These are phyloP conservation scores for Procambarus virginalis DNA, from an alignment of 1,140 invertebrate genomes.

Conservation along the genomic window DNA sequence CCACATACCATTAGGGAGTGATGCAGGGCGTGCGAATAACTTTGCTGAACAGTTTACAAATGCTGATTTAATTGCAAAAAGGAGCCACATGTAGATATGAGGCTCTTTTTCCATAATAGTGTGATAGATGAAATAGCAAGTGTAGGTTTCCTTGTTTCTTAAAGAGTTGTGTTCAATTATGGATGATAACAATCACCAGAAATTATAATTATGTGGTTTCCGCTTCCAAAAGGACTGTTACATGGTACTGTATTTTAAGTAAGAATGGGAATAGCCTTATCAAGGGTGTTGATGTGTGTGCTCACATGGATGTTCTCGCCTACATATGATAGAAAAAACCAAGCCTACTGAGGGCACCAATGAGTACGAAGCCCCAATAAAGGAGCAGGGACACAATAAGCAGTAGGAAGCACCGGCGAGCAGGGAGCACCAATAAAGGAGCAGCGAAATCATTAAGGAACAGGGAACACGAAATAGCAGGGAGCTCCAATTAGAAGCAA, in stretches of 20 bases:
- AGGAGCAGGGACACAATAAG: background rate
- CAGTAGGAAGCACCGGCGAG: background rate
- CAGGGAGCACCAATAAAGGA: background rate
- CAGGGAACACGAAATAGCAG: background rate
- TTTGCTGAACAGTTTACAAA: too few relatives aligned
- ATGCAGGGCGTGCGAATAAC: too few relatives aligned
- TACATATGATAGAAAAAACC: background rate
- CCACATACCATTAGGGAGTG: too few relatives aligned
- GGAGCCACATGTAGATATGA: too few relatives aligned
- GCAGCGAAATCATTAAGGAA: background rate
- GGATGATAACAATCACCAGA: too few relatives aligned
- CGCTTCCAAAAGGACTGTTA: background rate
- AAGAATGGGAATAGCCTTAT: background rate
- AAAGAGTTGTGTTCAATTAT: too few relatives aligned
- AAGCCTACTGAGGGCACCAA: background rate
- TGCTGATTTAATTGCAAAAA: too few relatives aligned
- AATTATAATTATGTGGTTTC: background rate
- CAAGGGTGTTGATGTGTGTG: background rate
- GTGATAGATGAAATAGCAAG: too few relatives aligned
- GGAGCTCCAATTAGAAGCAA: background rate
- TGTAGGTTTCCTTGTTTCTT: too few relatives aligned
- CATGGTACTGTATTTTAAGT: background rate
- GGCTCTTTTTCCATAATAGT: too few relatives aligned
- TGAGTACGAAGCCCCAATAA: background rate
- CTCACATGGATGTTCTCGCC: background rate